Conservation (phyloP, 2,888 invertebrate species). For the Hofmannophila pseudospretella region DNA sequence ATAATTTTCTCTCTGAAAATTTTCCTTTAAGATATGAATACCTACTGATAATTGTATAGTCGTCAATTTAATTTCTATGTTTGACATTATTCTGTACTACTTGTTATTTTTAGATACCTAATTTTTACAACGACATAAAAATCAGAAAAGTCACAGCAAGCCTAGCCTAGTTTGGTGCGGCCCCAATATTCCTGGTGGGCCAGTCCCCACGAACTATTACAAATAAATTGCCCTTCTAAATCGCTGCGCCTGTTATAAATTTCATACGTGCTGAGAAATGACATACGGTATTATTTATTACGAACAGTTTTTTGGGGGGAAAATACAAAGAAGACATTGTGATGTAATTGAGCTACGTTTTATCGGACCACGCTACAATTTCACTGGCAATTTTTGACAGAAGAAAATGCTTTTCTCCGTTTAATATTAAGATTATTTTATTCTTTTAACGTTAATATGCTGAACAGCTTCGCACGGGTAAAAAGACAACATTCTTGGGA, state of each 20-base stretch:
- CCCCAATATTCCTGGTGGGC: slow-evolving; percentile 26
- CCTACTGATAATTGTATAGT: too few relatives aligned
- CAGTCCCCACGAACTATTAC: slow-evolving; percentile 53
- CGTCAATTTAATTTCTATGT: too few relatives aligned
- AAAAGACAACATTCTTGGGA: too few relatives aligned
- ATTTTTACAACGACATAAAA: background rate
- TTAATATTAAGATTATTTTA: slow-evolving; percentile 3
- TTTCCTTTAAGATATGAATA: too few relatives aligned
- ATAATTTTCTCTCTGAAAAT: too few relatives aligned
- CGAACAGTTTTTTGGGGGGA: slow-evolving; percentile 56
- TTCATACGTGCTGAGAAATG: slow-evolving; percentile 79
- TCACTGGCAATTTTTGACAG: slow-evolving; percentile 13
- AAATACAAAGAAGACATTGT: slow-evolving; percentile 68
- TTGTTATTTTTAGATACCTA: too few relatives aligned
- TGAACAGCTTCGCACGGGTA: too few relatives aligned
- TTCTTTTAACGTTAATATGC: background rate
- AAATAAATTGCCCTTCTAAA: slow-evolving; percentile 75
- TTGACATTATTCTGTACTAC: too few relatives aligned
- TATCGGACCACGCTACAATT: slow-evolving; percentile 17
- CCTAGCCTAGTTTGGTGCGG: background rate
- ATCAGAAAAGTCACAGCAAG: background rate
- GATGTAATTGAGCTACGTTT: slow-evolving; percentile 70
- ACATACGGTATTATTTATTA: slow-evolving; percentile 77
- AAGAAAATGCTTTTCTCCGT: slow-evolving; percentile 7
- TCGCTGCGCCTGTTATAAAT: slow-evolving; percentile 72